Evolutionary conservation across 2,797 vertebrate genomes (phyloP).

Genomic region (Sardinella longiceps): DNA sequence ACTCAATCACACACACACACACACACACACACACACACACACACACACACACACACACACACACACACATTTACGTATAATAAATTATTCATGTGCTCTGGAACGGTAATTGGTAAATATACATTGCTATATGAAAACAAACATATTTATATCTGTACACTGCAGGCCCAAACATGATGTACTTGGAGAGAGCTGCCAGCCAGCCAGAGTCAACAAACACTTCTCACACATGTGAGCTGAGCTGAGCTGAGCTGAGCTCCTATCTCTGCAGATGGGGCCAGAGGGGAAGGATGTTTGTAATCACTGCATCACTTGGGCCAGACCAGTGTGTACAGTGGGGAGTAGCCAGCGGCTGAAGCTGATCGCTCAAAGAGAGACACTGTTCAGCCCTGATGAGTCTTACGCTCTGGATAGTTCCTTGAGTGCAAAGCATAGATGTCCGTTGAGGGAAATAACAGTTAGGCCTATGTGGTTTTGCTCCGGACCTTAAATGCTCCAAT

Average conservation of each 20-base stretch:
- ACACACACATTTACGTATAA: not conserved
- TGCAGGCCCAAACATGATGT: not conserved
- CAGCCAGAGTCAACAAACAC: conserved; percentile 3
- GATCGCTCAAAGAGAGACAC: conserved; percentile 12
- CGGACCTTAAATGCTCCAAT: not conserved
- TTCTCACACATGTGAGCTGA: not conserved
- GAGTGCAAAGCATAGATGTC: not conserved
- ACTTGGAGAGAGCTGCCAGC: not conserved
- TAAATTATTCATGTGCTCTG: not conserved
- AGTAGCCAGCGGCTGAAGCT: not conserved
- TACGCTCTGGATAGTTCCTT: not conserved
- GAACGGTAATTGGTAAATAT: not conserved
- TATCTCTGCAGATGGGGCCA: conserved; percentile 21
- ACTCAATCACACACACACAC: not conserved
- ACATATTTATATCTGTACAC: not conserved
- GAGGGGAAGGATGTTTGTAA: conserved; percentile 15
- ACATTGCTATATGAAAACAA: not conserved
- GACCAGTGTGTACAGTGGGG: not conserved
- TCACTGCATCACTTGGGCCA: conserved; percentile 1
- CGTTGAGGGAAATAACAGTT: not conserved
- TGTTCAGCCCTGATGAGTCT: not conserved
- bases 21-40: not conserved
- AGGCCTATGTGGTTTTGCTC: not conserved
- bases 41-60: conserved; percentile 30
- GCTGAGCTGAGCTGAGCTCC: too few relatives aligned